Evolutionary conservation across 1,140 invertebrate genomes (phyloP).

Genomic region (Orchestia grillus): DNA sequence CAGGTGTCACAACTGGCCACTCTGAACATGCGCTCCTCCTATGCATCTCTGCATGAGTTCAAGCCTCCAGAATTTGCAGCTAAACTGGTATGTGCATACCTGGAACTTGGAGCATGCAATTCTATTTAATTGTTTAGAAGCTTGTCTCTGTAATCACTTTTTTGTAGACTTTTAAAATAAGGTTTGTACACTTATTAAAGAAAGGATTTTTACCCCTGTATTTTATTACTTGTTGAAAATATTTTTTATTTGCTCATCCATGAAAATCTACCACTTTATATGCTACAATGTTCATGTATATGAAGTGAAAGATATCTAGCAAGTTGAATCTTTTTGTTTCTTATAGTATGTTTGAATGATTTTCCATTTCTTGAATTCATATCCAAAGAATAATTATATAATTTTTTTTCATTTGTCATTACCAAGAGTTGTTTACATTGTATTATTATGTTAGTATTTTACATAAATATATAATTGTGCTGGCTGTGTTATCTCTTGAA

Average conservation of each 20-base stretch:
- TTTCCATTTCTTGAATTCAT: too few species aligned
- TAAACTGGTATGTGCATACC: slow-evolving; percentile 53
- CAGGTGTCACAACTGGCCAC: slow-evolving; percentile 51
- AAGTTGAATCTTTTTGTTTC: too few species aligned
- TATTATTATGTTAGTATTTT: too few species aligned
- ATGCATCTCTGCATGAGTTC: slow-evolving; percentile 57
- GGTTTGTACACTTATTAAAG: neutral
- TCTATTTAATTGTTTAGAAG: neutral
- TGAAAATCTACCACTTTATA: neutral
- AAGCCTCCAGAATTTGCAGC: slow-evolving; percentile 58
- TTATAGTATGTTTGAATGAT: too few species aligned
- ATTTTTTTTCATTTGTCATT: too few species aligned
- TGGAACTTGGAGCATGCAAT: neutral
- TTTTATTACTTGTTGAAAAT: neutral
- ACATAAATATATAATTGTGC: too few species aligned
- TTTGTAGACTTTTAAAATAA: neutral
- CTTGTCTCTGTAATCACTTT: neutral
- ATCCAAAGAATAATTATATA: too few species aligned
- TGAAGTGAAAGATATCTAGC: too few species aligned
- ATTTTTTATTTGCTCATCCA: neutral
- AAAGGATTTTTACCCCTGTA: neutral
- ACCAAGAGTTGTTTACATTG: too few species aligned
- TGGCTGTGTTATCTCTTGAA: too few species aligned
- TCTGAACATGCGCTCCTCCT: slow-evolving; percentile 57
- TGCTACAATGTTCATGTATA: too few species aligned